Conservation (phyloP, 1,140 invertebrate species). For the Sycophila sp. region DNA sequence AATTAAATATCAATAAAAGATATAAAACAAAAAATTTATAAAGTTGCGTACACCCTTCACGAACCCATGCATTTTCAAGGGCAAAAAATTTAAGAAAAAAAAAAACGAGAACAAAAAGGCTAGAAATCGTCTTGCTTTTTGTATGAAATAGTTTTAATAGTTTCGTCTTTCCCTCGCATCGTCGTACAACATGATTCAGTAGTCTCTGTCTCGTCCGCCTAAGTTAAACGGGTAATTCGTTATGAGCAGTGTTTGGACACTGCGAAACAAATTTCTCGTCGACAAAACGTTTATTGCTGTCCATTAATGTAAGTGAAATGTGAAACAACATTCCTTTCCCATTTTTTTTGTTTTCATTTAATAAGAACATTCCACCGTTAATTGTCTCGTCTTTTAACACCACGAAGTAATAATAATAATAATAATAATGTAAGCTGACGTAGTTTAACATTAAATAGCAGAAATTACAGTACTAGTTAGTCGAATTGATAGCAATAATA, state of each 20-base stretch:
- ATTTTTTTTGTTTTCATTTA: constrained; percentile 6
- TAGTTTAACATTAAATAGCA: constrained; percentile 34
- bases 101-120: constrained; percentile 28
- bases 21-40: constrained; percentile 11
- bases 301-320: constrained; percentile 7
- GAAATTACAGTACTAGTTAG: constrained; percentile 37
- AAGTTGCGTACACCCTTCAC: no score
- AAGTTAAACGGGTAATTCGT: no score
- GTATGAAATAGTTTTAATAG: background rate
- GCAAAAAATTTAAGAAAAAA: background rate
- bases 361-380: constrained; percentile 31
- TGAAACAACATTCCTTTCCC: constrained; percentile 9
- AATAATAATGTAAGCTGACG: constrained; percentile 34
- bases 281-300: constrained; percentile 28
- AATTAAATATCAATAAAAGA: background rate
- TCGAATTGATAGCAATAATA: constrained; percentile 22
- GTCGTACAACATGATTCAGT: constrained; percentile 16
- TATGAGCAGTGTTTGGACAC: no score
- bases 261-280: no score
- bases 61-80: background rate
- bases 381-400: constrained; percentile 33
- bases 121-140: background rate
- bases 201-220: constrained; percentile 22
- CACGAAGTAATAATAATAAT: constrained; percentile 37
- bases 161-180: background rate